phyloP scores from a whole-genome alignment of 2,113 vertebrate genomes.

The Larimichthys crocea region DNA sequence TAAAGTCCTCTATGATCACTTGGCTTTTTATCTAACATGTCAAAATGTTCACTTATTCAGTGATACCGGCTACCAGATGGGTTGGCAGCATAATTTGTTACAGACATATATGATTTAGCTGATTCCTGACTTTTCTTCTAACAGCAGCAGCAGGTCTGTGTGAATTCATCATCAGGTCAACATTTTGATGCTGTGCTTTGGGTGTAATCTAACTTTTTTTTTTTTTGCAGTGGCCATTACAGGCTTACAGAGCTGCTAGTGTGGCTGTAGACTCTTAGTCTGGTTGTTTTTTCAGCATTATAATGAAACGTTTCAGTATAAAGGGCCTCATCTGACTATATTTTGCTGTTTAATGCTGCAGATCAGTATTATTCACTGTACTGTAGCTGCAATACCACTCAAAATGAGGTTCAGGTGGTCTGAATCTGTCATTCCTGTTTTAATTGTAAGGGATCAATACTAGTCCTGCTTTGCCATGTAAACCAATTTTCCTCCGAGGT shows the following conservation, averaged over 20 bases:
- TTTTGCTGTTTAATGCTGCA: neutral
- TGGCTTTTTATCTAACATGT: too few relatives aligned
- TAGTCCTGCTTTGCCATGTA: conserved; percentile 39
- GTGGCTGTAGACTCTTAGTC: neutral
- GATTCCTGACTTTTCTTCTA: neutral
- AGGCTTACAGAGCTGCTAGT: neutral
- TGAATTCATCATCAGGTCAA: conserved; percentile 5
- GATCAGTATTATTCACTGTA: neutral
- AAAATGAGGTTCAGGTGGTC: conserved; percentile 45
- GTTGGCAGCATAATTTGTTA: neutral
- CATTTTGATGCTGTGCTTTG: neutral
- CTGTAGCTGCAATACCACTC: neutral
- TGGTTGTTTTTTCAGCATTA: neutral
- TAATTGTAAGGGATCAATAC: conserved; percentile 51
- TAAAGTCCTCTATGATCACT: neutral
- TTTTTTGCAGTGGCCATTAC: neutral
- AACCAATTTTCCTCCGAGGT: conserved; percentile 54
- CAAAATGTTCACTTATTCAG: neutral
- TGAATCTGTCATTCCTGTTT: conserved; percentile 21
- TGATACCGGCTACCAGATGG: neutral
- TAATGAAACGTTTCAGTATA: neutral
- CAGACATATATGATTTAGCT: neutral
- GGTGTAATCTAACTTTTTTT: neutral
- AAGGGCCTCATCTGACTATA: neutral
- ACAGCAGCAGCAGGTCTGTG: too few relatives aligned